Percentiles rank a stretch among this genome's conserved stretches.
Conservation (phyloP, 2,797 vertebrate species). For the Pipistrellus nathusii region DNA sequence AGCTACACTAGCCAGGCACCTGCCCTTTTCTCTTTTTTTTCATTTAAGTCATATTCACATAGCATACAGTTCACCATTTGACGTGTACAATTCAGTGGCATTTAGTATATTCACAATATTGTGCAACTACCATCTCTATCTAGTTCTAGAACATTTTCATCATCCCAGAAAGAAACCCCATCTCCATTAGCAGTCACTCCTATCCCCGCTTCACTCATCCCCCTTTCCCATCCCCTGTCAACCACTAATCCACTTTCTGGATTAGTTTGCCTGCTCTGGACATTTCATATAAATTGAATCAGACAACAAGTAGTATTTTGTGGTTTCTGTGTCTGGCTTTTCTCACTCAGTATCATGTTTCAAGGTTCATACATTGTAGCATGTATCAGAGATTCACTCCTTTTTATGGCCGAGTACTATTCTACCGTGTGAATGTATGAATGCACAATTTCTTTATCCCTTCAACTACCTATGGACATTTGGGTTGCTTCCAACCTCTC, state of each 20-base stretch:
- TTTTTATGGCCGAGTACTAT: background rate
- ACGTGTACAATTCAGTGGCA: background rate
- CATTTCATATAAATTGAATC: background rate
- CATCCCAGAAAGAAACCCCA: background rate
- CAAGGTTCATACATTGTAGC: background rate
- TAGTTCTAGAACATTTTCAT: background rate
- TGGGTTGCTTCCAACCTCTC: background rate
- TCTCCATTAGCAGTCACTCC: background rate
- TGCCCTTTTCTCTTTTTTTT: background rate
- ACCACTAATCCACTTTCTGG: background rate
- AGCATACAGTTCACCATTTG: background rate
- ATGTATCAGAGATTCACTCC: background rate
- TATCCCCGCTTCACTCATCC: no score
- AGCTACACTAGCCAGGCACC: no score
- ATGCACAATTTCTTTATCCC: background rate
- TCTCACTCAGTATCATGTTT: background rate
- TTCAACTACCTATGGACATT: background rate
- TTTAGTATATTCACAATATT: background rate
- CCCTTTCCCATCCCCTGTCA: background rate
- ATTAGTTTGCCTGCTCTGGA: background rate
- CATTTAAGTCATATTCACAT: background rate
- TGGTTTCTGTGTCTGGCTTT: background rate
- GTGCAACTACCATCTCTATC: background rate
- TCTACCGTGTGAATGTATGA: background rate
- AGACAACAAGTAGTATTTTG: background rate